Base-by-base conservation (phyloP, 2,888 invertebrate species). In the Noctua fimbriata region DNA sequence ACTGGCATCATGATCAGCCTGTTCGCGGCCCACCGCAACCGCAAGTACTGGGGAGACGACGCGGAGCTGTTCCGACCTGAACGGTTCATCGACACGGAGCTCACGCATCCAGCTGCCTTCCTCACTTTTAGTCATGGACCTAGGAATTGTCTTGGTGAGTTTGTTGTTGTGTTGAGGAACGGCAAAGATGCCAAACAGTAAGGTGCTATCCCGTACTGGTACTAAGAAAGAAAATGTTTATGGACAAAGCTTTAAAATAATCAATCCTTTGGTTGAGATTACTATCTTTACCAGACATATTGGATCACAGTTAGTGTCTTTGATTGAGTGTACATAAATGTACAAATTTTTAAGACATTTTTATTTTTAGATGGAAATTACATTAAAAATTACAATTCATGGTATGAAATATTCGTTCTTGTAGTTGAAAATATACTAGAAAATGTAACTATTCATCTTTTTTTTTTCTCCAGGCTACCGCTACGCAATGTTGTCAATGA, bases 11-110 rank as follows among this genome's bases (percentile, higher is more conserved):
- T 84, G 28, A 18, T 85, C 44, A 73, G 77, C 49, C 24, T 87
- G 65, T 79, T 80, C 49, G 72, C 92, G 0, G 76, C 92, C 0
- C 93, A 94, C 67, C 93, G 94, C 41, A 93, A 95, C 85, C 92
- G 93, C 1, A 81, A 78, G 4, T 93, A 93, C 85, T 95, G 95
- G 95, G 94, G 95, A 0, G 78, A 88, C 0, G 93, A 94, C 55
- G 93, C 92, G 0, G 93, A 93, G 55, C 67, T 87, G 60, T 95
- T 93, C 88, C 87, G 90, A n/a, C 95, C 95, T 0, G 94, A 94
- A 32, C 86, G 95, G 41, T 95, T 94, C 82, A 72, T 94, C 2
- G 87, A 92, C 73, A 85, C 75, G 12, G 79, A 84, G 1, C 83
- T 89, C 4, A 83, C 81, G 16, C 90, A 94, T 58, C 91, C 92